Base-by-base conservation (phyloP, 2,888 invertebrate genomes). In the Hirtodrosophila cameraria region DNA sequence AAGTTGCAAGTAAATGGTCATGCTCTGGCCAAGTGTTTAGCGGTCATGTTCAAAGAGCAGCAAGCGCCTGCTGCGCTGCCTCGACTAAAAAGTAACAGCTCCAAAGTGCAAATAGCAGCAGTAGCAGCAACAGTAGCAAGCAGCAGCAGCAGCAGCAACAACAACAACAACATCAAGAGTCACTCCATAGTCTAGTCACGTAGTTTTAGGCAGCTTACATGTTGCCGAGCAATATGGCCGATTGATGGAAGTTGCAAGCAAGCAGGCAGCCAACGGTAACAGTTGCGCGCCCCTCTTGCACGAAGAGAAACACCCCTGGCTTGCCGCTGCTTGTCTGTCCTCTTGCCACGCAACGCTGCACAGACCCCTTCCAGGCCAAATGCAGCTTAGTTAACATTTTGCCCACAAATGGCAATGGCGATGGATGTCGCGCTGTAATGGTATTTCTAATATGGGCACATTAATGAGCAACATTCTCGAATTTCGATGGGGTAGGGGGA, bases 331-430 rank as follows among this genome's bases (percentile, higher is more conserved):
- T 23, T 27, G n/a, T 30, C 43, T 27, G 23, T 23, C 7, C 41
- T 54, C 36, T 46, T 30, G 50, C 31, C 63, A 76, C 63, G 77
- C 75, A 65, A 62, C 65, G 77, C 39, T 75, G 75, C 68, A 63
- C 73, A 60, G 46, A 33, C 54, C 53, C 57, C 68, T 57, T 61
- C 39, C 39, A 27, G 25, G 43, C 33, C 60, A 54, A 67, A 54
- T 54, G 57, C 42, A 62, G 62, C 62, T 53, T 62, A 64, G 80
- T 66, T 79, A 67, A 58, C 84, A 86, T 75, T 66, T 70, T 71
- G 71, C 70, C 87, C 83, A 53, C 81, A 83, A 84, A 87, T 83
- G 86, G 76, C 75, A 53, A 69, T 58, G 58, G 64, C 84, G 63
- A 62, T 65, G 65, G 57, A 70, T 77, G 60, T 66, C 61, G 63